These are phyloP conservation scores for Epinephelus fuscoguttatus DNA, from an alignment of 2,113 vertebrate genomes.

Conservation along the genomic window DNA sequence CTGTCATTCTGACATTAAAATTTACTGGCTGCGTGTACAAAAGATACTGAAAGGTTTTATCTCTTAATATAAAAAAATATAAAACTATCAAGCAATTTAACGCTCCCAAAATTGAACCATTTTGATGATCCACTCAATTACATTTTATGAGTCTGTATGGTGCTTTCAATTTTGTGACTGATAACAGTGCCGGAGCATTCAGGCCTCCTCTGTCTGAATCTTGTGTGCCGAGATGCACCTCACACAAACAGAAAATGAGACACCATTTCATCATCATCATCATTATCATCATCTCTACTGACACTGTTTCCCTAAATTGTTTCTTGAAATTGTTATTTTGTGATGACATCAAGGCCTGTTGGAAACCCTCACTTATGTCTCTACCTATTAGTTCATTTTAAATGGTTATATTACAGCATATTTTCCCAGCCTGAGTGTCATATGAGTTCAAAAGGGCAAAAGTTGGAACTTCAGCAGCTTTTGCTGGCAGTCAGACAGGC, in stretches of 20 bases:
- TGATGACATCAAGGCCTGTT: no score
- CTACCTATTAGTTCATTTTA: not conserved
- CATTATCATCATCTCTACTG: not conserved
- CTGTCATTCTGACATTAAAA: not conserved
- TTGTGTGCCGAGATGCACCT: not conserved
- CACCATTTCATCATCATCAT: not conserved
- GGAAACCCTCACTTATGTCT: not conserved
- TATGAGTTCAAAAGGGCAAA: slow-evolving; percentile 4
- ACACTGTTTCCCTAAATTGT: not conserved
- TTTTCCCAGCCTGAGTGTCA: not conserved
- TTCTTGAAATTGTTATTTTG: not conserved
- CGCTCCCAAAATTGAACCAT: not conserved
- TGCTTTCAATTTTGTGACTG: not conserved
- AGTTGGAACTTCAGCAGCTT: not conserved
- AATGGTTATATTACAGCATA: not conserved
- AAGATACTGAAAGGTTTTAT: not conserved
- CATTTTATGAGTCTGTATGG: not conserved
- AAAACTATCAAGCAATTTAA: not conserved
- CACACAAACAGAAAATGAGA: not conserved
- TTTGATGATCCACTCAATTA: not conserved
- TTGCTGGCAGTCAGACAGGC: not conserved
- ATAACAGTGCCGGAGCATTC: not conserved
- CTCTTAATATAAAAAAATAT: not conserved
- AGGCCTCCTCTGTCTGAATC: not conserved
- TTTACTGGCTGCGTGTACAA: no score